Conservation (phyloP, 2,888 invertebrate species). For the Lasioglossum malachurum region DNA sequence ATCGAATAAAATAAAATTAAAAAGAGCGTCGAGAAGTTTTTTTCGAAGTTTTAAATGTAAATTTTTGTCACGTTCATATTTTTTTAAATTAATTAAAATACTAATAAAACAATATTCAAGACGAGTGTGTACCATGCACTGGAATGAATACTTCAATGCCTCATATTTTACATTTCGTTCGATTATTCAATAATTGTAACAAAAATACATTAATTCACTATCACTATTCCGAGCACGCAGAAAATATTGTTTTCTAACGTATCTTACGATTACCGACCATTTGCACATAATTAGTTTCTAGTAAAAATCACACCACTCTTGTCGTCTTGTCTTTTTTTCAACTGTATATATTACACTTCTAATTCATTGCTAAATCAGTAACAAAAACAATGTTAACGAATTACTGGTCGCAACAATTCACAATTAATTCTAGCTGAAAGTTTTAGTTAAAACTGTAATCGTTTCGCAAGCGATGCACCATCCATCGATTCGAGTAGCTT, state of each 20-base stretch:
- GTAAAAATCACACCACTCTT: not conserved
- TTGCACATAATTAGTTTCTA: slow-evolving; percentile 17
- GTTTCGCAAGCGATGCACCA: slow-evolving; percentile 89
- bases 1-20: too few relatives aligned
- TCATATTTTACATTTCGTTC: not conserved
- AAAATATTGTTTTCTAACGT: slow-evolving; percentile 2
- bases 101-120: not conserved
- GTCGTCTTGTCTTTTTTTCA: not conserved
- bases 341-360: slow-evolving; percentile 9
- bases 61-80: too few relatives aligned
- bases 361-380: slow-evolving; percentile 17
- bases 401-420: slow-evolving; percentile 5
- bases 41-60: too few relatives aligned
- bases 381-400: slow-evolving; percentile 12
- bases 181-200: slow-evolving; percentile 24
- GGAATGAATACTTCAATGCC: not conserved
- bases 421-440: slow-evolving; percentile 49
- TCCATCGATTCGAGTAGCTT: slow-evolving; percentile 91
- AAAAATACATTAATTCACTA: slow-evolving; percentile 44
- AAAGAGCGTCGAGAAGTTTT: too few relatives aligned
- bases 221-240: not conserved
- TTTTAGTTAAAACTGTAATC: slow-evolving; percentile 87
- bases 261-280: not conserved
- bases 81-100: too few relatives aligned
- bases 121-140: not conserved